Evolutionary conservation across 2,888 invertebrate genomes (phyloP), one percentile per base, ranked within the genome.

Genomic region (Caenorhabditis uteleia): DNA sequence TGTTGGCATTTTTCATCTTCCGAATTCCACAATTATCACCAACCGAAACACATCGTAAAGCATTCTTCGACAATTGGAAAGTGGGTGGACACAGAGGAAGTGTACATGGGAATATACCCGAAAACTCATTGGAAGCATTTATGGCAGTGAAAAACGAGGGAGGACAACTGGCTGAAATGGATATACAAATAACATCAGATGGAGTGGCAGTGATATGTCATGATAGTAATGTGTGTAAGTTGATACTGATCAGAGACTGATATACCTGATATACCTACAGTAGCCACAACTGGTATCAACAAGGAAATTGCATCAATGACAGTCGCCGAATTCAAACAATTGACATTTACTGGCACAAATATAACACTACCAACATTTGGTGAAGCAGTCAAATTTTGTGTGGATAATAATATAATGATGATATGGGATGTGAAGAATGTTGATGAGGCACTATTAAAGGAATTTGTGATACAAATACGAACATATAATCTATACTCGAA

Each of bases 81-180:
- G 50, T 59, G 3, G 65, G 65, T 12, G 65, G 57, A n/a, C 65
- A 65, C 50, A 54, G 65, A n/a, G 65, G 65, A 47, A 48, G 48
- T 29, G 43, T 45, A 1, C 59, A 65, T 23, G 65, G 40, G 8
- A 38, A 38, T 3, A 59, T 59, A 20, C 59, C 59, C 14, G 65
- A 65, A 47, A 65, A 65, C 33, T 51, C 50, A 48, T 39, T 65
- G 46, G 50, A 55, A 31, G 58, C 65, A 26, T 50, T 59, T 18
- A 43, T 27, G 33, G 65, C 65, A 3, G 65, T 55, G 38, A 65
- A 56, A 40, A 44, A 2, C 5, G 60, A 66, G 25, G 66, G 66
- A 18, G 60, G 56, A 25, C 66, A 66, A 33, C 34, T 66, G 39
- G 57, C 50, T 3, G 66, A 66, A 36, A 66, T 60, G 60, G 66